Evolutionary conservation across 1,140 invertebrate species (phyloP), one percentile per base, ranked within the genome.

Genomic region (Zophobas morio): DNA sequence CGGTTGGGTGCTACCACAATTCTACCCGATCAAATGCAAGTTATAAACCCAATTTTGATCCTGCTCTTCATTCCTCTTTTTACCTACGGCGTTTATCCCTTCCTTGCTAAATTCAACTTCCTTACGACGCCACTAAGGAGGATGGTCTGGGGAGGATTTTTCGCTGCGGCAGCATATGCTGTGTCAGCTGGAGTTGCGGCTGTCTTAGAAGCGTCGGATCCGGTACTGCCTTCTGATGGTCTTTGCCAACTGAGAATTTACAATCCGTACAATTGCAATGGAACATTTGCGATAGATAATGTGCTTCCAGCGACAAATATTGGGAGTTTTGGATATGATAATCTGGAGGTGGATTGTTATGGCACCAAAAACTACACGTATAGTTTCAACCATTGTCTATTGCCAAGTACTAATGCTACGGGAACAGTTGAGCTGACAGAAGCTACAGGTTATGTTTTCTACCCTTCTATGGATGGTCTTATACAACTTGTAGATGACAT

Each of bases 11-110:
- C 89, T 74, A 89, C 89, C 20, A 88, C 88, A 0, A 88, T 98
- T 5, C 92, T 96, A 78, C 95, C 97, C 0, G 96, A 98, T 86
- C 96, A 98, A 86, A 93, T 98, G 90, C 95, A 84, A 87, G 93
- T 95, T 0, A 83, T 97, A 1, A 97, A 97, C 85, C 95, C 97
- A 0, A 83, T 98, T 0, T 87, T 97, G 1, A 96, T 98, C 56
- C 84, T 99, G 0, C 83, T 92, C 0, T 91, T 98, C 51, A 97
- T 99, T 80, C 96, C 97, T 0, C 56, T 98, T 0, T 97, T 97
- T 84, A 94, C 98, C 80, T 91, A 88, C 82, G 83, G 87, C 5
- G 82, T 94, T 1, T 95, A 94, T 84, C 89, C 89, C 0, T 81
- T 84, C 8, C 83, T 90, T n/a, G 84, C 83, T 86, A 91, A 74